Conservation (phyloP, 2,113 vertebrate genomes). For the Caloenas nicobarica region DNA sequence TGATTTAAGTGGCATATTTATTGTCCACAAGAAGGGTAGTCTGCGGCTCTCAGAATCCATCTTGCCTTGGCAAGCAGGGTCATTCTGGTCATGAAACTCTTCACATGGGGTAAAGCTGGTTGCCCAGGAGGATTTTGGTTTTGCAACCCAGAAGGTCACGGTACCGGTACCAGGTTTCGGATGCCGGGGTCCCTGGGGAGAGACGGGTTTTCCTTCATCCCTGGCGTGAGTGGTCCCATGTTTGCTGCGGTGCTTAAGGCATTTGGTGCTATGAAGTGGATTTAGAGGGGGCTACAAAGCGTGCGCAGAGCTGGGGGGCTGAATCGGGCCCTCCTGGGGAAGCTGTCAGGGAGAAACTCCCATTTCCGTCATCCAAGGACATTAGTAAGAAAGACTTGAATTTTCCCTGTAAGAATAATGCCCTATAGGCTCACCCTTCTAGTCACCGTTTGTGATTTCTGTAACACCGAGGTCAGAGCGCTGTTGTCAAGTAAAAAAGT, state of each 20-base stretch:
- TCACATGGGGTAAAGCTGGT: background rate
- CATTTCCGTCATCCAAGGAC: background rate
- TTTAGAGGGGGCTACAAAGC: background rate
- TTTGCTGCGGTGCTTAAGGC: background rate
- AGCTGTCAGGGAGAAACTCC: background rate
- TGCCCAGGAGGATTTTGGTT: background rate
- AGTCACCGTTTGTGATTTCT: background rate
- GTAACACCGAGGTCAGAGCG: background rate
- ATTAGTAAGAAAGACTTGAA: background rate
- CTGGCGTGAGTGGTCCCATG: background rate
- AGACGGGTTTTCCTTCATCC: background rate
- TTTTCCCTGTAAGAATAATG: background rate
- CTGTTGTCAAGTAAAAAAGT: background rate
- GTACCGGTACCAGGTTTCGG: background rate
- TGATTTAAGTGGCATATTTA: slow-evolving; percentile 45
- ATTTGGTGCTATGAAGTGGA: background rate
- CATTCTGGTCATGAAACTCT: background rate
- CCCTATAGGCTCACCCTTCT: background rate
- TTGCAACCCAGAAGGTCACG: background rate
- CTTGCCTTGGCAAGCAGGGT: background rate
- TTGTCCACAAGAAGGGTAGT: background rate
- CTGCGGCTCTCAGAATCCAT: background rate
- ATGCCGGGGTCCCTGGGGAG: background rate
- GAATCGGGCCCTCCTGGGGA: background rate
- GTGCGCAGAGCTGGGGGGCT: background rate